Conservation (phyloP, 2,113 vertebrate genomes). For the Pterocles orientalis region DNA sequence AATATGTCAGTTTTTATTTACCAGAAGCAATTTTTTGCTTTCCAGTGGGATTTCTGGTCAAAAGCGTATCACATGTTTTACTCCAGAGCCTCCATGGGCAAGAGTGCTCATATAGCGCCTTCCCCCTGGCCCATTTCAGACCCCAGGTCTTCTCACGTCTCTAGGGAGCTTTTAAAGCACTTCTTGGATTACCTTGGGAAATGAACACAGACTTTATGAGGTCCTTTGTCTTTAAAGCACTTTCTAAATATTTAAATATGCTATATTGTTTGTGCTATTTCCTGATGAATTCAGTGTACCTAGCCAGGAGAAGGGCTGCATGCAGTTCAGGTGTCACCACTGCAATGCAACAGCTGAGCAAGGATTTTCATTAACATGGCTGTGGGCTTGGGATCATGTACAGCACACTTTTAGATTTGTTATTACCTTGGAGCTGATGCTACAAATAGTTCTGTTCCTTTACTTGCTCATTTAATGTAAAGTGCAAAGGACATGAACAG, state of each 20-base stretch:
- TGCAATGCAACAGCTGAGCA: background rate
- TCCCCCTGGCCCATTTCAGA: background rate
- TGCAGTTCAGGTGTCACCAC: background rate
- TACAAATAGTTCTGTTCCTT: background rate
- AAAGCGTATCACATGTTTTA: accelerated
- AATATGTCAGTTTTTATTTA: background rate
- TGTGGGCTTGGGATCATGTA: background rate
- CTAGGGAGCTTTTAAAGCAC: background rate
- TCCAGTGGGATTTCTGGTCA: background rate
- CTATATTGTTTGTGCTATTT: background rate
- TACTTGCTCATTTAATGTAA: background rate
- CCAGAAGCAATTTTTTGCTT: background rate
- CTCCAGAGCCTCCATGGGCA: accelerated
- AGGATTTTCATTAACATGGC: background rate
- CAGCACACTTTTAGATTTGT: background rate
- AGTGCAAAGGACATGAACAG: background rate
- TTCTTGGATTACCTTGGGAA: background rate
- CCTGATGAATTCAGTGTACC: background rate
- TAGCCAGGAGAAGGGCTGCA: background rate
- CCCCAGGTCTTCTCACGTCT: background rate
- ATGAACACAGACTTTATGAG: background rate
- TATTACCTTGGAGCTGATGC: background rate
- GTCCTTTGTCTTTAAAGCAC: background rate
- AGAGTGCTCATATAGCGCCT: background rate
- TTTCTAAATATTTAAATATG: background rate